phyloP scores from a whole-genome alignment of 2,113 vertebrate species.

The Thamnaconus septentrionalis region DNA sequence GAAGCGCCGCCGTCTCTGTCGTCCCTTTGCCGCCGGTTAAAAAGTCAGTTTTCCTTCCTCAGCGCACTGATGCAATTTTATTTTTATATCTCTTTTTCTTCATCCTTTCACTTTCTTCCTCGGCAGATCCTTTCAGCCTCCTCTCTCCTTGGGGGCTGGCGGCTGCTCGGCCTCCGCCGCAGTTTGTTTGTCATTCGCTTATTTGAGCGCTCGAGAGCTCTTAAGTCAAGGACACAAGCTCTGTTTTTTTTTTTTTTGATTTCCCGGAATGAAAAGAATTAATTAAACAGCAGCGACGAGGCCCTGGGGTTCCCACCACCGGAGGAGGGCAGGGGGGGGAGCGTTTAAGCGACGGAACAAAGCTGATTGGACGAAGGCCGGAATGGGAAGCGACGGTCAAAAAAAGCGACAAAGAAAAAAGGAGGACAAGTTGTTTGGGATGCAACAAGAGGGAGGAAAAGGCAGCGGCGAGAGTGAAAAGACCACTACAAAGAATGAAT shows the following conservation, averaged over 20 bases:
- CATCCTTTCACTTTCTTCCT: constrained; percentile 22
- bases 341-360: constrained; percentile 14
- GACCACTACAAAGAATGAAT: too few relatives aligned
- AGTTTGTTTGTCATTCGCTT: constrained; percentile 54
- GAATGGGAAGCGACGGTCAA: constrained; percentile 8
- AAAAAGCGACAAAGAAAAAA: constrained; percentile 19
- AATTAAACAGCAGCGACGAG: constrained; percentile 59
- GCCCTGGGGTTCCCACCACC: constrained; percentile 40
- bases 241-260: constrained; percentile 46
- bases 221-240: constrained; percentile 62
- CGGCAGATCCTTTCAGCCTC: constrained; percentile 45
- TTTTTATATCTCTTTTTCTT: constrained; percentile 20
- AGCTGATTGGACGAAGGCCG: too few relatives aligned
- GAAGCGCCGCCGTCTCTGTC: too few relatives aligned
- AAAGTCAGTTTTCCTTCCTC: not conserved
- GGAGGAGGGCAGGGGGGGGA: constrained; percentile 28
- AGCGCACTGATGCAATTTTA: not conserved
- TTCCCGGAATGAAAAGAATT: constrained; percentile 66
- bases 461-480: too few relatives aligned
- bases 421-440: too few relatives aligned
- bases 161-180: constrained; percentile 12
- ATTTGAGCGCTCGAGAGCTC: constrained; percentile 41
- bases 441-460: too few relatives aligned
- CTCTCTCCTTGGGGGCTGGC: constrained; percentile 26
- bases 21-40: too few relatives aligned